Evolutionary conservation across 1,140 invertebrate genomes (phyloP), one percentile per base, ranked within the genome.

Genomic region (Limonius californicus): DNA sequence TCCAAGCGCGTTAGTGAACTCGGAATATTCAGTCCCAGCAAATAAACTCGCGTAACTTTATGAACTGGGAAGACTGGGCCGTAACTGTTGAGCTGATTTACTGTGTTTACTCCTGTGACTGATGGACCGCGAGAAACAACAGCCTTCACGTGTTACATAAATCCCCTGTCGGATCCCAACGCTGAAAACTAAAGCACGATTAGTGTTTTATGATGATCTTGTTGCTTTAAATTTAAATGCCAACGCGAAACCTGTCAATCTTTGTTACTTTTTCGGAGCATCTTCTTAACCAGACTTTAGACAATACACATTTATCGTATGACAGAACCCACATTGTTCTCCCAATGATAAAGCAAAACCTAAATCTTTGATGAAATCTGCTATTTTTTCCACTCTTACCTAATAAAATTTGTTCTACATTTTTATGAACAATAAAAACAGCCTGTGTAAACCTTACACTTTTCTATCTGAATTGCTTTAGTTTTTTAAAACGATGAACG

Each of bases 81-180:
- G 57, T 47, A 59, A 59, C 57, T 18, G 57, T 47, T 61, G 62
- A 50, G 18, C 68, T 72, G 71, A 73, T 73, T 73, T 73, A 73
- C 57, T 57, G 62, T 64, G 65, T 64, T 63, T 62, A 59, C 61
- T 57, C 39, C 63, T 65, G 64, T 73, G 71, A 73, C 60, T 71
- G 71, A 73, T 73, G 70, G 68, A 19, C 68, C 67, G 70, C 71
- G 62, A 70, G 66, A 64, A 73, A 73, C 71, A 73, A 73, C 71
- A 73, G 68, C 67, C 67, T 70, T 69, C 68, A 71, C 68, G 70
- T 70, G 70, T 70, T 71, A 64, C 65, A 73, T 73, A 73, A 73
- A 73, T 73, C 62, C 68, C 64, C 42, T 27, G 23, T 50, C 45
- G 45, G 45, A 50, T 50, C 43, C 8, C 18, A 21, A 23, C 42